Percentiles rank a stretch among this genome's conserved stretches.
Evolutionary conservation across 2,797 vertebrate genomes (phyloP).

Genomic region (Lateolabrax maculatus): DNA sequence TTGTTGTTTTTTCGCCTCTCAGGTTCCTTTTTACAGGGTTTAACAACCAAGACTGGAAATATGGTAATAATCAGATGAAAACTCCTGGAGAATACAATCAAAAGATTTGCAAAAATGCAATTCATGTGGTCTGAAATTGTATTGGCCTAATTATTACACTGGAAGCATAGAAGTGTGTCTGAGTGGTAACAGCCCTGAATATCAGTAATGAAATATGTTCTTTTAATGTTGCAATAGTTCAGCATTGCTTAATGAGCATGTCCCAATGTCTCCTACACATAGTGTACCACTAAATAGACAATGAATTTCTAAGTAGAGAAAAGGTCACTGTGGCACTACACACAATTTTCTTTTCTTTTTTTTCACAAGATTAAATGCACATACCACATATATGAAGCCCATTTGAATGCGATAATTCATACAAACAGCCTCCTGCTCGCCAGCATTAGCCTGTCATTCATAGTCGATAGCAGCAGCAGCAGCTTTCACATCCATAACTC

Average conservation of each 20-base stretch:
- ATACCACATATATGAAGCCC: constrained; percentile 2
- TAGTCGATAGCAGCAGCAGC: constrained; percentile 31
- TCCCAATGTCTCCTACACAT: background rate
- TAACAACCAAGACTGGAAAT: constrained; percentile 57
- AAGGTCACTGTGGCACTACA: constrained; percentile 12
- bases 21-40: constrained; percentile 49
- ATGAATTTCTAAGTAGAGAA: constrained; percentile 28
- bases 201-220: constrained; percentile 32
- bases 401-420: constrained; percentile 51
- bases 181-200: constrained; percentile 8
- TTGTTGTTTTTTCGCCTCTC: constrained; percentile 65
- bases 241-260: background rate
- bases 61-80: constrained; percentile 65
- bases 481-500: constrained; percentile 43
- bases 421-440: constrained; percentile 33
- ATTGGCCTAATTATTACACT: constrained; percentile 52
- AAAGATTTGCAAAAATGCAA: constrained; percentile 47
- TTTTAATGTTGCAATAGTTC: background rate
- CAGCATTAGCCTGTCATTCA: constrained; percentile 62
- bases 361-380: background rate
- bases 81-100: constrained; percentile 52
- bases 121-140: constrained; percentile 43
- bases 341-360: background rate
- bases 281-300: background rate
- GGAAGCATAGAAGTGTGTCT: constrained; percentile 9